Evolutionary conservation across 2,888 invertebrate species (phyloP).

Genomic region (Campoplex capitator): DNA sequence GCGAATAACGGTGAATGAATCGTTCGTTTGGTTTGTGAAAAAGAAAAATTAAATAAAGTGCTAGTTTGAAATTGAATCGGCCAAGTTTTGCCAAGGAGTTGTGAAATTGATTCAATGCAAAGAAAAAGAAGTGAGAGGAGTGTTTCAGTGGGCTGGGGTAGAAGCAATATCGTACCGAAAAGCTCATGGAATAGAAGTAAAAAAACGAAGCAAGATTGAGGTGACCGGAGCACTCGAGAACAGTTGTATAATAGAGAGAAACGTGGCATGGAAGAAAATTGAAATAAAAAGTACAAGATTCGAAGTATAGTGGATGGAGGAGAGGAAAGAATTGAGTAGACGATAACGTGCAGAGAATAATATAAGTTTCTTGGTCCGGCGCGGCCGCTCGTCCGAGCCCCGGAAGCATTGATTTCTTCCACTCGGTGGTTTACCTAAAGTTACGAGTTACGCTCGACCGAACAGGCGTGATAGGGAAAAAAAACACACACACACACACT

Average conservation of each 20-base stretch:
- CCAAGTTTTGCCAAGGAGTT: slow-evolving; percentile 62
- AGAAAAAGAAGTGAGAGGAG: slow-evolving; percentile 27
- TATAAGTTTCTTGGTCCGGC: slow-evolving; percentile 68
- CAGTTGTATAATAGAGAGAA: slow-evolving; percentile 69
- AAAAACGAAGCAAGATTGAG: slow-evolving; percentile 41
- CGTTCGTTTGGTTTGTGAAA: slow-evolving; percentile 2
- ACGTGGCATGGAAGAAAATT: slow-evolving; percentile 66
- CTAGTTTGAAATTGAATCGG: slow-evolving; percentile 66
- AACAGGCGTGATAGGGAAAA: slow-evolving; percentile 32
- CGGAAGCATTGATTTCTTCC: slow-evolving; percentile 70
- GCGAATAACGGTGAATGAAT: slow-evolving; percentile 21
- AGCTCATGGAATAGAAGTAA: slow-evolving; percentile 21
- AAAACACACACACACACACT: not conserved
- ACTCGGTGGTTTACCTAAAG: slow-evolving; percentile 60
- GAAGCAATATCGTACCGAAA: slow-evolving; percentile 60
- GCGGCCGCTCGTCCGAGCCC: slow-evolving; percentile 57
- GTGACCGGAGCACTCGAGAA: slow-evolving; percentile 64
- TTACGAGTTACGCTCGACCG: slow-evolving; percentile 60
- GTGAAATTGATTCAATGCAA: slow-evolving; percentile 67
- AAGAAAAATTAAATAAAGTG: slow-evolving; percentile 63
- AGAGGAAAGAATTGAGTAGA: slow-evolving; percentile 67
- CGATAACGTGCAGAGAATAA: slow-evolving; percentile 69
- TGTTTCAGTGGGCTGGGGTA: slow-evolving; percentile 39
- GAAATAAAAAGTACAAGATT: slow-evolving; percentile 69
- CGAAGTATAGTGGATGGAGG: slow-evolving; percentile 33